Evolutionary conservation across 2,113 vertebrate genomes (phyloP).

Genomic region (Phoenicopterus ruber): DNA sequence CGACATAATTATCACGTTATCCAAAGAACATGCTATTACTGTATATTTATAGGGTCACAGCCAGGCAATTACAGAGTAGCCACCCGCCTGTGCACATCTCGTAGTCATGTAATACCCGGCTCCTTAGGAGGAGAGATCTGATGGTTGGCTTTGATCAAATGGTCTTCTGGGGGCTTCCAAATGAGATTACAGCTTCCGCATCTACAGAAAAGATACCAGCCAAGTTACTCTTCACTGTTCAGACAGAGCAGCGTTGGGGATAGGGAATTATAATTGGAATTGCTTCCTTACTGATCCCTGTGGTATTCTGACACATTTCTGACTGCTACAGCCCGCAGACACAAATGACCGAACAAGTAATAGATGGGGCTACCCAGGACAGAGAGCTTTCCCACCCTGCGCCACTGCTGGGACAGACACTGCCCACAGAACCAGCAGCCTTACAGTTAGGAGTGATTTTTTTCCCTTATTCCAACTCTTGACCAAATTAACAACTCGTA

Average conservation of each 20-base stretch:
- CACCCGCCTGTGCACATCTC: background rate
- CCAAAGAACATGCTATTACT: background rate
- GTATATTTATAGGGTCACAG: constrained; percentile 46
- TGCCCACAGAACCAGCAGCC: background rate
- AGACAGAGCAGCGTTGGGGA: background rate
- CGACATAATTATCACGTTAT: background rate
- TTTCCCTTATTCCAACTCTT: background rate
- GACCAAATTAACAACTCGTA: background rate
- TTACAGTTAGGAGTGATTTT: rapidly evolving
- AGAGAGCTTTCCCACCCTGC: background rate
- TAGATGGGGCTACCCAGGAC: background rate
- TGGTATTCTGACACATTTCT: background rate
- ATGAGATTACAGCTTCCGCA: background rate
- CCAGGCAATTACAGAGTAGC: constrained; percentile 45
- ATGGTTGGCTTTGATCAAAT: background rate
- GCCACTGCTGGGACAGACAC: background rate
- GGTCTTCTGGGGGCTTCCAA: background rate
- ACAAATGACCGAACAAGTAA: background rate
- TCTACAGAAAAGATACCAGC: background rate
- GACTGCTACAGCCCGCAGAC: background rate
- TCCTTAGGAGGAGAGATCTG: background rate
- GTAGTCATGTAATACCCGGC: background rate
- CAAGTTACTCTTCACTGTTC: background rate
- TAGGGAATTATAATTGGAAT: background rate
- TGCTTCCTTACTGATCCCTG: background rate